A percentile compares a stretch with the other conserved stretches of the same genome.
phyloP scores from a whole-genome alignment of 1,140 invertebrate species.

The Olivierus martensii region DNA sequence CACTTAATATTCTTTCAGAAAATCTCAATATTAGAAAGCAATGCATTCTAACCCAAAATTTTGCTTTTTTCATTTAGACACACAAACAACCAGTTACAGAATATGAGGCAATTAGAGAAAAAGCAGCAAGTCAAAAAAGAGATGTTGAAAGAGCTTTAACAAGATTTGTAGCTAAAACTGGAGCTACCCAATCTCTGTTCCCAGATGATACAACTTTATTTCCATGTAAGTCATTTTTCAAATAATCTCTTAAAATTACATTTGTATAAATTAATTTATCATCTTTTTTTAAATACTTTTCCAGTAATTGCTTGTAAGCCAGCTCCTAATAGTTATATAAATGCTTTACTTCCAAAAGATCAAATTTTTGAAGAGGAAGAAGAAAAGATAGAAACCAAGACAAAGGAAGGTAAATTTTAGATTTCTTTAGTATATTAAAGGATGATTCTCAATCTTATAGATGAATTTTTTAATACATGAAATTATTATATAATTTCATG shows the following conservation, averaged over 20 bases:
- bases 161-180: constrained; percentile 86
- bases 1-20: too few species aligned
- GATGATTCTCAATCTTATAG: constrained; percentile 6
- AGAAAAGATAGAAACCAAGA: constrained; percentile 47
- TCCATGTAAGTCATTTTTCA: constrained; percentile 47
- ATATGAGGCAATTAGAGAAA: constrained; percentile 88
- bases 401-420: constrained; percentile 38
- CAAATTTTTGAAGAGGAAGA: constrained; percentile 89
- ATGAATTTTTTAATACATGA: not conserved
- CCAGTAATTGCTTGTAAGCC: constrained; percentile 81
- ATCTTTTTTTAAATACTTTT: constrained; percentile 31
- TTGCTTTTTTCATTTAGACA: constrained; percentile 46
- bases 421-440: constrained; percentile 4
- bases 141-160: constrained; percentile 88
- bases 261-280: constrained; percentile 2
- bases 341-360: constrained; percentile 77
- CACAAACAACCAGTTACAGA: constrained; percentile 93
- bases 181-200: constrained; percentile 78
- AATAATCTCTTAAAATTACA: not conserved
- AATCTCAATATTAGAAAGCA: too few species aligned
- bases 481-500: not conserved
- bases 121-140: constrained; percentile 74
- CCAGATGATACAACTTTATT: constrained; percentile 74
- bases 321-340: constrained; percentile 62
- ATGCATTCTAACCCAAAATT: too few species aligned